A percentile compares a stretch with the other conserved stretches of the same genome.
phyloP scores from a whole-genome alignment of 2,113 vertebrate genomes.

The Melanotaenia duboulayi region DNA sequence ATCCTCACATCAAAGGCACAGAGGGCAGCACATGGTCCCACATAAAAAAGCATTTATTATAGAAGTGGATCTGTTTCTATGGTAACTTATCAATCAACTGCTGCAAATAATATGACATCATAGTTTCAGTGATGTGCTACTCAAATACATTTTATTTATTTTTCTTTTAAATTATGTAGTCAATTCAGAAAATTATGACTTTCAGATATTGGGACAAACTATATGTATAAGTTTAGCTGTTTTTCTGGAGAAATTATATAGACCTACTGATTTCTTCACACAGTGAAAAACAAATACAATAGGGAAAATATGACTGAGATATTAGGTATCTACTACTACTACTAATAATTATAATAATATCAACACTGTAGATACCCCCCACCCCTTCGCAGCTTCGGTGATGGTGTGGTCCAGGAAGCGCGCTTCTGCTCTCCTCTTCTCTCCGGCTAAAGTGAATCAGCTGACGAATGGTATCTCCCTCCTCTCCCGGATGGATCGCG shows the following conservation, averaged over 20 bases:
- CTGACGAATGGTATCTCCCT: conserved; percentile 78
- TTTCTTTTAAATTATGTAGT: neutral
- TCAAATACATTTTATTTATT: no score
- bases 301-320: no score
- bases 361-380: no score
- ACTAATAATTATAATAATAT: no score
- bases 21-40: neutral
- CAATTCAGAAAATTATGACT: neutral
- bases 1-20: neutral
- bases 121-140: neutral
- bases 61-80: neutral
- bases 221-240: no score
- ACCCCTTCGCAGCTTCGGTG: conserved; percentile 42
- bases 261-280: no score
- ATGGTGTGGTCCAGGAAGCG: conserved; percentile 85
- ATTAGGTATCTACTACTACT: no score
- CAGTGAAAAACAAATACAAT: no score
- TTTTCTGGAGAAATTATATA: no score
- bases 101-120: neutral
- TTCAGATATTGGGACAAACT: no score
- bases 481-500: conserved; percentile 75
- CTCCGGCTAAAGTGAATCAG: conserved; percentile 67
- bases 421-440: conserved; percentile 46
- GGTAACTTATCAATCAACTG: neutral
- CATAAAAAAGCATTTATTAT: neutral